Conservation (phyloP, 2,797 vertebrate species). For the Leontopithecus rosalia region DNA sequence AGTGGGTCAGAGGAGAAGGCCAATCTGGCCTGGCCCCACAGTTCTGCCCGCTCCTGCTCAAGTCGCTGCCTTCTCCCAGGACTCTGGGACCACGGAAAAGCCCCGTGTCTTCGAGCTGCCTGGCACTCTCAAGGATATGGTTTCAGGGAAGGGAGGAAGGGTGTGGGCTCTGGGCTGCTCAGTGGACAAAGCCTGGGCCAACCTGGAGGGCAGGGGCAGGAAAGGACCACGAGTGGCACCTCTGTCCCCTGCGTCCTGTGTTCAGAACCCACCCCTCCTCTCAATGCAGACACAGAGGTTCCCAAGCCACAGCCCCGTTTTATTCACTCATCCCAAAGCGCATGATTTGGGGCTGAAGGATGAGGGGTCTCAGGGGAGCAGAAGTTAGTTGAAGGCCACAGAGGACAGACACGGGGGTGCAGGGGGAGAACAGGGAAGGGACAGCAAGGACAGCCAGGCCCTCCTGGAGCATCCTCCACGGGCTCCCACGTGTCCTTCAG, state of each 20-base stretch:
- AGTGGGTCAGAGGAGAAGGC: conserved; percentile 69
- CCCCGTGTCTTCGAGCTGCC: background rate
- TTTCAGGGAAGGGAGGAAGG: conserved; percentile 7
- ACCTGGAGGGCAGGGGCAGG: background rate
- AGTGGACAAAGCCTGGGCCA: background rate
- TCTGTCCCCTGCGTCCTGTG: background rate
- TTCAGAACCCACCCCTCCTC: background rate
- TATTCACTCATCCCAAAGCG: conserved; percentile 69
- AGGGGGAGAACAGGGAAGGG: background rate
- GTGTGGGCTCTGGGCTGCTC: conserved; percentile 1
- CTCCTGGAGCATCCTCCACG: background rate
- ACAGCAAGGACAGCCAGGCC: background rate
- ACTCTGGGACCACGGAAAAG: background rate
- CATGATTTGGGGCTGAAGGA: background rate
- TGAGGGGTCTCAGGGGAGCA: background rate
- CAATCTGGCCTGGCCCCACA: background rate
- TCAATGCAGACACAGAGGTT: background rate
- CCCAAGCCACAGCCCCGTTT: conserved; percentile 55
- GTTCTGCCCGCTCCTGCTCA: background rate
- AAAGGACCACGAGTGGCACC: background rate
- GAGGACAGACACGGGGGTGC: background rate
- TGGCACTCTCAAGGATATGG: background rate
- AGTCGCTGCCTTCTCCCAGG: background rate
- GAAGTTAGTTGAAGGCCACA: background rate
- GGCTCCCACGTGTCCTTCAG: conserved; percentile 78